Base-by-base conservation (phyloP, 2,113 vertebrate species). In the Menura novaehollandiae region DNA sequence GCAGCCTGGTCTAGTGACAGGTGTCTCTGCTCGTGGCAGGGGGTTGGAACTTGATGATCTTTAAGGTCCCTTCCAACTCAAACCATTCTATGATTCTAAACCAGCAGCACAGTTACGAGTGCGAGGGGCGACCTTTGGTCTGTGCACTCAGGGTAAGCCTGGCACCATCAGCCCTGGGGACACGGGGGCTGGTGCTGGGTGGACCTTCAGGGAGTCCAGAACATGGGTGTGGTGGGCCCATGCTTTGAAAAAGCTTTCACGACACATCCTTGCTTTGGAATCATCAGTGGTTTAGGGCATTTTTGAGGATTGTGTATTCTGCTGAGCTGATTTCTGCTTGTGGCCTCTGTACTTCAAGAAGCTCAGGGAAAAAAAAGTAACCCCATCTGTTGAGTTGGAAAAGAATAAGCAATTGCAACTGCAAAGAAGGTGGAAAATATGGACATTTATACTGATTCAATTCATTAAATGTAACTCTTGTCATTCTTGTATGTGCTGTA, bases 21-120 rank as follows among this genome's bases (percentile, higher is more conserved):
- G 4, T 60, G 39, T 22, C 26, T 13, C 39, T 53, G 20, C 9
- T 20, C 21, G 13, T 35, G 30, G 28, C 7, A 26, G 23, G 44
- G 15, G 13, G 4, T 3, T 53, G 53, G 9, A 41, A 68, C 7
- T 2, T 6, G n/a, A 10, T 46, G 10, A 3, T 53, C 16, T 39
- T 30, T 21, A 24, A 7, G 23, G 11, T 8, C 3, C 13, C 13
- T 53, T 21, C n/a, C 46, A 18, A 22, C 11, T 19, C 13, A 75
- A 59, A 16, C 8, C 4, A 8, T 30, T 59, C 77, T 14, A 18
- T 30, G 39, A 5, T 5, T n/a, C 4, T 1, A 18, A 64, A 27
- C 0, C 11, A 46, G 33, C 11, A 55, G 52, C n/a, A 13, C 15
- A 19, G 13, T 49, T 28, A 27, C 0, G 4, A 6, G 1, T 1